Conservation (phyloP, 2,797 vertebrate species). For the Hippocampus kuda region DNA sequence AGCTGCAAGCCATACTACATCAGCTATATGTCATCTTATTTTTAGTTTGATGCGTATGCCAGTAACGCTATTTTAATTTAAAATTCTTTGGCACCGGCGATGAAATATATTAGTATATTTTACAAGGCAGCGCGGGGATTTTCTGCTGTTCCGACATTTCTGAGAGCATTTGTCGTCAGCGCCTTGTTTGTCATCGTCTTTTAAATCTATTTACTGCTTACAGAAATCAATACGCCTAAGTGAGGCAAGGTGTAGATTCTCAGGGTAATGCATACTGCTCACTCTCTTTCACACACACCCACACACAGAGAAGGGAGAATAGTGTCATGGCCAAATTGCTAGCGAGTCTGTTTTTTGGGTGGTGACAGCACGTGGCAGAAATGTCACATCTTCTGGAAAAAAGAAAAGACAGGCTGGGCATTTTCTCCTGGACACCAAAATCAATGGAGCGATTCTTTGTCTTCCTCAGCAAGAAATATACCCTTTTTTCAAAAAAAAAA, state of each 20-base stretch:
- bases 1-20: neutral
- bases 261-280: conserved; percentile 46
- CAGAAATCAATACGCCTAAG: conserved; percentile 71
- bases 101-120: conserved; percentile 55
- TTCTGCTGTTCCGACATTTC: conserved; percentile 66
- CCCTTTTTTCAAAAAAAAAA: conserved; percentile 50
- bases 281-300: conserved; percentile 15
- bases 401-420: conserved; percentile 41
- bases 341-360: conserved; percentile 31
- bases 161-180: conserved; percentile 61
- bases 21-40: neutral
- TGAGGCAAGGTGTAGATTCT: conserved; percentile 68
- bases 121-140: conserved; percentile 51
- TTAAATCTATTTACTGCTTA: conserved; percentile 73
- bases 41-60: neutral
- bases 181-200: conserved; percentile 69
- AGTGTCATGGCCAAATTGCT: conserved; percentile 23
- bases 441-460: conserved; percentile 52
- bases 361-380: conserved; percentile 29
- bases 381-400: conserved; percentile 46
- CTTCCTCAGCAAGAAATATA: conserved; percentile 53
- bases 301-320: conserved; percentile 9
- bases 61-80: conserved; percentile 2
- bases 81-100: conserved; percentile 42
- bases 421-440: conserved; percentile 49